Percentiles rank a stretch among this genome's conserved stretches.
Evolutionary conservation across 2,113 vertebrate genomes (phyloP).

Genomic region (Cacatua alba): DNA sequence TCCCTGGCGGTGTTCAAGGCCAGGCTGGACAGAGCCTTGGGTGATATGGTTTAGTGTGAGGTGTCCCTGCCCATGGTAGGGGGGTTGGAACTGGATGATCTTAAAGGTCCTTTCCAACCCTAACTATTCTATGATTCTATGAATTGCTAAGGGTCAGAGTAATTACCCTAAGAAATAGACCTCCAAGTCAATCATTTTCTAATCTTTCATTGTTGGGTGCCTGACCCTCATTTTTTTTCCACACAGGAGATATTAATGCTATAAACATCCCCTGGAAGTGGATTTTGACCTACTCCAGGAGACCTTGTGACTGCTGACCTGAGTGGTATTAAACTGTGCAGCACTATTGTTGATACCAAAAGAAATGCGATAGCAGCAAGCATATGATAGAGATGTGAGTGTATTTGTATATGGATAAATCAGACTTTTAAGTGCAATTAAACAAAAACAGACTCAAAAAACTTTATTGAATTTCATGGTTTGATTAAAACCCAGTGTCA

Average conservation of each 20-base stretch:
- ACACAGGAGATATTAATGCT: background rate
- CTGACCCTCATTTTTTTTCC: background rate
- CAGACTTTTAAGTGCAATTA: background rate
- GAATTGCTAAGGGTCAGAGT: background rate
- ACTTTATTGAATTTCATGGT: background rate
- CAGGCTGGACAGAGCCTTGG: too few species aligned
- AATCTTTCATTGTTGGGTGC: background rate
- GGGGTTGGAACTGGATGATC: too few species aligned
- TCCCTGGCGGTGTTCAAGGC: too few species aligned
- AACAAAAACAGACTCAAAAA: background rate
- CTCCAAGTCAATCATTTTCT: background rate
- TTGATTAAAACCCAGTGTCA: background rate
- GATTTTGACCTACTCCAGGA: background rate
- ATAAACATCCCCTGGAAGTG: background rate
- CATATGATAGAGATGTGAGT: background rate
- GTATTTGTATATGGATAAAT: background rate
- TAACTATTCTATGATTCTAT: too few species aligned
- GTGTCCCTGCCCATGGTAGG: too few species aligned
- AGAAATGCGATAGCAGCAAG: background rate
- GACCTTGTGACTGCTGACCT: background rate
- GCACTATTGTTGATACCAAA: fast-evolving
- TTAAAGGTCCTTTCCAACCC: too few species aligned
- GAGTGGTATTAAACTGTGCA: background rate
- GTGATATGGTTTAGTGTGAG: too few species aligned
- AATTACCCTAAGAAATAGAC: background rate